Base-by-base conservation (phyloP, 2,797 vertebrate species). In the Sebastes melanostomus region DNA sequence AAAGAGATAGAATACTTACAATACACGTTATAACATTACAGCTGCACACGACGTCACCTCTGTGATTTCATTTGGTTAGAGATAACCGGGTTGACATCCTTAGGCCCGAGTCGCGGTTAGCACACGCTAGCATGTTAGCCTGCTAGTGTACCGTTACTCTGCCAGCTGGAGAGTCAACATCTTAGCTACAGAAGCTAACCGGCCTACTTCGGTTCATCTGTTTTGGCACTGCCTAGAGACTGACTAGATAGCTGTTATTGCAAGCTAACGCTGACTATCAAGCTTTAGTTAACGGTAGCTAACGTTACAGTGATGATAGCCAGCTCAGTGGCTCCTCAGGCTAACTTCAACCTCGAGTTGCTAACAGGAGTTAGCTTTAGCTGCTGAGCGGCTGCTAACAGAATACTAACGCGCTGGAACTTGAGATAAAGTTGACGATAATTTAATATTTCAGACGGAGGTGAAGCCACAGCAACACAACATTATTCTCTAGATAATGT, bases 341-440 rank as follows among this genome's bases (percentile, higher is more conserved):
- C 61, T 63, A 36, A 63, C n/a, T 65, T 54, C n/a, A 22, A 54
- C 72, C 54, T 80, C 79, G 29, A 52, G 36, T 24, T 80, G 92
- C 92, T 91, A 93, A 75, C 52, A 71, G 22, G 50, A 55, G 63
- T 77, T 93, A 93, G 91, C 91, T 56, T 72, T 83, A 83, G 88
- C 78, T 27, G 60, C 78, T 56, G 76, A 82, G 78, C 72, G 77
- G 77, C 72, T 70, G 89, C 86, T 82, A 88, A 89, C 38, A 70
- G 81, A 87, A 86, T 70, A 88, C 70, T 72, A 46, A 54, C 50
- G 50, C n/a, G 16, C 38, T 52, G 56, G 72, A 93, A 94, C 81
- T 94, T 90, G 16, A 88, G 20, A 56, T 89, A 88, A 93, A 93
- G 91, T 93, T 92, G 78, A 84, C 72, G 59, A 18, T 30, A 11